phyloP scores from a whole-genome alignment of 2,797 vertebrate genomes.

The Melanogrammus aeglefinus region DNA sequence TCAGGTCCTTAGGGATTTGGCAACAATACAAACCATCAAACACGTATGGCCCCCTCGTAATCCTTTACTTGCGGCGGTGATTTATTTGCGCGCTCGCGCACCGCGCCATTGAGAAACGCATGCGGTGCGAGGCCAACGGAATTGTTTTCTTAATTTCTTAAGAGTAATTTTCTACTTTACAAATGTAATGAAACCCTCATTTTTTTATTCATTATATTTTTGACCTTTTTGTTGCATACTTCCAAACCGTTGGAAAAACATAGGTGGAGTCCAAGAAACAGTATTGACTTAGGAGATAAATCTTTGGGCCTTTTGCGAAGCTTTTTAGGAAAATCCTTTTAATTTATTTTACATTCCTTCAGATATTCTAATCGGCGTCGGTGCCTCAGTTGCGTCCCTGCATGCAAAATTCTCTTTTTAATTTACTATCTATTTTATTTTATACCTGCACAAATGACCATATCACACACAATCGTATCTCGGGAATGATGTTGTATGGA shows the following conservation, averaged over 20 bases:
- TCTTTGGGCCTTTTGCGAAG: conserved; percentile 60
- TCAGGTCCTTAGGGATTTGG: conserved; percentile 66
- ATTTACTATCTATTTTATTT: not conserved
- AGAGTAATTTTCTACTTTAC: conserved; percentile 77
- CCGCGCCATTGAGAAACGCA: conserved; percentile 69
- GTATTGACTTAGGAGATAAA: conserved; percentile 73
- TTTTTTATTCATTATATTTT: conserved; percentile 72
- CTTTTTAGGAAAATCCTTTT: conserved; percentile 39
- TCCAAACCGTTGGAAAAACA: conserved; percentile 78
- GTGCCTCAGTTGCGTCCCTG: conserved; percentile 7
- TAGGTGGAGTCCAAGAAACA: conserved; percentile 76
- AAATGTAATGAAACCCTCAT: conserved; percentile 75
- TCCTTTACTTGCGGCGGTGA: conserved; percentile 72
- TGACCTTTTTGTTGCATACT: conserved; percentile 74
- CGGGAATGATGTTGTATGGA: conserved; percentile 56
- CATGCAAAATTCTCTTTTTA: conserved; percentile 6
- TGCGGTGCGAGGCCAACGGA: conserved; percentile 73
- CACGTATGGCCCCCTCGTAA: conserved; percentile 64
- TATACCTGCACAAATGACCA: conserved; percentile 29
- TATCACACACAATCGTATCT: conserved; percentile 28
- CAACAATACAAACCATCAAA: conserved; percentile 61
- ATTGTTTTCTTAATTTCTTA: conserved; percentile 70
- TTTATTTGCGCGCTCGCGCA: conserved; percentile 82
- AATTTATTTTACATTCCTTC: conserved; percentile 23
- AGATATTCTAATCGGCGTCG: conserved; percentile 28